phyloP scores from a whole-genome alignment of 2,113 vertebrate species.

The Setophaga petechia region DNA sequence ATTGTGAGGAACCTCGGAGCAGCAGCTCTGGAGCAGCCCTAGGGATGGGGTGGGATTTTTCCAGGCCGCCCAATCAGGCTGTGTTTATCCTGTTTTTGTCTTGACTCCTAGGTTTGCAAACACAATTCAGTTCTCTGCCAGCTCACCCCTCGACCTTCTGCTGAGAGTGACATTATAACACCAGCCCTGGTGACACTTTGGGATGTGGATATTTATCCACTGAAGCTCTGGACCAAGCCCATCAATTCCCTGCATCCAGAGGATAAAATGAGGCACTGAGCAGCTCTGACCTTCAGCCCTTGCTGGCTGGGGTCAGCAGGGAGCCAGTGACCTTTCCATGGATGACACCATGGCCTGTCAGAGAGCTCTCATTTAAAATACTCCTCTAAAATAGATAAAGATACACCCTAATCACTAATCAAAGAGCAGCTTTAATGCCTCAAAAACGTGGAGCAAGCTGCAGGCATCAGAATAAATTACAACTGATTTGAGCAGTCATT shows the following conservation, averaged over 20 bases:
- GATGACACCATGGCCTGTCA: background rate
- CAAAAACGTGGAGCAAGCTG: background rate
- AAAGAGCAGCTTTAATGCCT: background rate
- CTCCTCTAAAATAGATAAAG: background rate
- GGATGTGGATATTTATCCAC: slow-evolving; percentile 10
- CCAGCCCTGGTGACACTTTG: background rate
- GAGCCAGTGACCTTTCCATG: background rate
- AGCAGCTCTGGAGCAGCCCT: background rate
- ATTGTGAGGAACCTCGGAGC: background rate
- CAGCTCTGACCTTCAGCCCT: slow-evolving; percentile 6
- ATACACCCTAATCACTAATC: background rate
- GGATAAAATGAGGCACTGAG: background rate
- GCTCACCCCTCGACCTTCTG: background rate
- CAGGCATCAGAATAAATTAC: slow-evolving; percentile 52
- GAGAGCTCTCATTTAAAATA: background rate
- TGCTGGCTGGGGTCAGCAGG: background rate
- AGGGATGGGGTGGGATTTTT: background rate
- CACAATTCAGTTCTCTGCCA: background rate
- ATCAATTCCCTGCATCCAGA: background rate
- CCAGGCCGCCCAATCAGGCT: background rate
- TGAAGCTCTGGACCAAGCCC: background rate
- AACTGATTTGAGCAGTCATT: background rate
- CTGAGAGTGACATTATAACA: background rate
- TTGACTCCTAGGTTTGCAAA: background rate
- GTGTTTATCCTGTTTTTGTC: background rate